phyloP scores from a whole-genome alignment of 1,140 invertebrate species.

The Drosophila guanche region DNA sequence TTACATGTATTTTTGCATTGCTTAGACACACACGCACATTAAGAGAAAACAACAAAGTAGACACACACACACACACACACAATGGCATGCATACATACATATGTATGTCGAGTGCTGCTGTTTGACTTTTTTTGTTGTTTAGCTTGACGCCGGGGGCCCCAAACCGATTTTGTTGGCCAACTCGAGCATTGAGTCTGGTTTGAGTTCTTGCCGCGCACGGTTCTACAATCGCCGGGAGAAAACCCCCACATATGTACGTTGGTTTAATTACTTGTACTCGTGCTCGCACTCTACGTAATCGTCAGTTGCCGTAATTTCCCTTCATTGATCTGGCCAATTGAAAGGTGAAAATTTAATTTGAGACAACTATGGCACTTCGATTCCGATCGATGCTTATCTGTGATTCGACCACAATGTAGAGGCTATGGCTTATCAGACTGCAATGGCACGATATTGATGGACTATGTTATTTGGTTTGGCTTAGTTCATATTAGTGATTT shows the following conservation, averaged over 20 bases:
- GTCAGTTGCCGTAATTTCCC: too few species aligned
- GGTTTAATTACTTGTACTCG: too few species aligned
- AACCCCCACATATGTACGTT: too few species aligned
- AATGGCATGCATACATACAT: neutral
- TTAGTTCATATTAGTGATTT: too few species aligned
- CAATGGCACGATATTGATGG: too few species aligned
- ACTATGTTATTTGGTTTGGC: too few species aligned
- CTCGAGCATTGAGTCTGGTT: constrained; percentile 75
- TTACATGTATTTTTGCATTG: constrained; percentile 27
- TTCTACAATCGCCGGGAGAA: constrained; percentile 19
- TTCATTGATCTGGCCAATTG: neutral
- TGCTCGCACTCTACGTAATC: too few species aligned
- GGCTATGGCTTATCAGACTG: too few species aligned
- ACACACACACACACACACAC: constrained; percentile 12
- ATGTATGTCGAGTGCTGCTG: neutral
- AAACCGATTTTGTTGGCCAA: constrained; percentile 62
- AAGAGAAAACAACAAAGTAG: neutral
- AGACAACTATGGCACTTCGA: too few species aligned
- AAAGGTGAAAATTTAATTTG: constrained; percentile 15
- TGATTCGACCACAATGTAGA: too few species aligned
- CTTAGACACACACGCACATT: constrained; percentile 19
- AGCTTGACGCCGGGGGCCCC: constrained; percentile 6
- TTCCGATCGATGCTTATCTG: too few species aligned
- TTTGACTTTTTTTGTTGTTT: constrained; percentile 26
- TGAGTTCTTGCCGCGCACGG: constrained; percentile 75